phyloP scores from a whole-genome alignment of 2,888 invertebrate genomes.

The Orchesellides sinensis region DNA sequence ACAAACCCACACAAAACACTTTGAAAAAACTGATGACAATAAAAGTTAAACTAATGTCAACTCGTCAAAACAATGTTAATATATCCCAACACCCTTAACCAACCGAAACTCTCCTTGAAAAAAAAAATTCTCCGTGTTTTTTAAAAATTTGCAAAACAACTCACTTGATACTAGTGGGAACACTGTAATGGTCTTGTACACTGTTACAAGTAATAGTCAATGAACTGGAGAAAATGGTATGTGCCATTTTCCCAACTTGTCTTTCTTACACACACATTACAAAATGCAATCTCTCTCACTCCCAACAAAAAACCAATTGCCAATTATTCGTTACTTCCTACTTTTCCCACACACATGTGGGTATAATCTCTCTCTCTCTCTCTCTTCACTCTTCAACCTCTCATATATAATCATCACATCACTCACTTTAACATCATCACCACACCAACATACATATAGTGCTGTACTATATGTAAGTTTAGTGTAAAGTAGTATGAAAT shows the following conservation, averaged over 20 bases:
- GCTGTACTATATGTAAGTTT: not conserved
- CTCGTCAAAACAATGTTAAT: not conserved
- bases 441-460: not conserved
- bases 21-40: too few species aligned
- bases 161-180: not conserved
- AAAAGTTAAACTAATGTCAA: too few species aligned
- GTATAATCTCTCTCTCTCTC: not conserved
- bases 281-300: not conserved
- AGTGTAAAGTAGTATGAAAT: not conserved
- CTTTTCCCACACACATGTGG: not conserved
- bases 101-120: too few species aligned
- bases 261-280: not conserved
- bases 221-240: not conserved
- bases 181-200: too few species aligned
- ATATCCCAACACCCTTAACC: too few species aligned
- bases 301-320: not conserved
- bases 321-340: conserved; percentile 10
- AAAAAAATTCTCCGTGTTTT: too few species aligned
- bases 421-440: not conserved
- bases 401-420: not conserved
- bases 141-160: not conserved
- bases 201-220: too few species aligned
- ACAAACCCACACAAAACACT: too few species aligned
- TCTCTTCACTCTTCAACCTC: not conserved
- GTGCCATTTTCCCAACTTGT: not conserved